A percentile compares a stretch with the other conserved stretches of the same genome.
Evolutionary conservation across 35 echinoderm and acorn worm species (phyloP).

Genomic region (Ophioderma brevispina): DNA sequence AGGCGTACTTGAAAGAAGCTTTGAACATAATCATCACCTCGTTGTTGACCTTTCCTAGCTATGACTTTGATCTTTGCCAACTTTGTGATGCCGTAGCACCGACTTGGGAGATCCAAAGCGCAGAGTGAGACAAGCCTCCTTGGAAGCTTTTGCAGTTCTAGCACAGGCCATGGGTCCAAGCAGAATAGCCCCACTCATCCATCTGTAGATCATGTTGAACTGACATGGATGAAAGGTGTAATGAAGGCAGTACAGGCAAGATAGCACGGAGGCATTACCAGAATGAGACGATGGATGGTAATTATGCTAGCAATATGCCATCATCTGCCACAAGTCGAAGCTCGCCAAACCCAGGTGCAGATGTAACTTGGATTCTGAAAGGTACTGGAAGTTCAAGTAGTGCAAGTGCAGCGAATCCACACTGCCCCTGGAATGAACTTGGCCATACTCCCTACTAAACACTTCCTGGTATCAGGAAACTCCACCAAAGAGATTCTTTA

Average conservation of each 20-base stretch:
- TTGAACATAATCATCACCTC: conserved; percentile 89
- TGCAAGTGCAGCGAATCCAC: conserved; percentile 77
- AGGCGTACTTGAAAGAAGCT: conserved; percentile 86
- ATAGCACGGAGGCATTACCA: conserved; percentile 86
- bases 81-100: conserved; percentile 77
- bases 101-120: conserved; percentile 85
- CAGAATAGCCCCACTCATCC: conserved; percentile 84
- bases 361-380: conserved; percentile 89
- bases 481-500: conserved; percentile 82
- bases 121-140: conserved; percentile 83
- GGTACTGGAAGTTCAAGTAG: conserved; percentile 81
- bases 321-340: conserved; percentile 76
- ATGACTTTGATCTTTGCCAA: conserved; percentile 94
- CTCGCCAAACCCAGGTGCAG: conserved; percentile 58
- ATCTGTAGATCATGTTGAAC: conserved; percentile 91
- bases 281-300: conserved; percentile 84
- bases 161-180: conserved; percentile 97
- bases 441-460: conserved; percentile 67
- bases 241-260: conserved; percentile 97
- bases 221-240: conserved; percentile 91
- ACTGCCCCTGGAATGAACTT: conserved; percentile 66
- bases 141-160: conserved; percentile 93
- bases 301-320: conserved; percentile 74
- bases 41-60: conserved; percentile 96
- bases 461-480: conserved; percentile 44